phyloP scores from a whole-genome alignment of 2,888 invertebrate genomes.

The Cataglyphis rosenhaueri region DNA sequence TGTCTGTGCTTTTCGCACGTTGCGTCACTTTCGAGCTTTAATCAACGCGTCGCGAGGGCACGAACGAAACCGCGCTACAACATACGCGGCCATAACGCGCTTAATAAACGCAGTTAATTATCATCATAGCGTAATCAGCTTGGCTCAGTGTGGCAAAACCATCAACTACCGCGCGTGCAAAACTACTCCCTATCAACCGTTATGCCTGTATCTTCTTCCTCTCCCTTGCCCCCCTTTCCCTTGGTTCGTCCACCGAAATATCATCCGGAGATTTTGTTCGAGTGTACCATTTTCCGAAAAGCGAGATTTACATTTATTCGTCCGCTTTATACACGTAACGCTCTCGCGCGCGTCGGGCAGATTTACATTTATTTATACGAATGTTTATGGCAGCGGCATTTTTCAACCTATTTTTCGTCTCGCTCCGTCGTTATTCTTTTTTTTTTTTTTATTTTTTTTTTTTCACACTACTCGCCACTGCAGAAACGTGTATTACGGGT shows the following conservation, averaged over 20 bases:
- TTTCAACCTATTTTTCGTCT: constrained; percentile 46
- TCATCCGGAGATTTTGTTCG: constrained; percentile 56
- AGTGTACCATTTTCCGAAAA: constrained; percentile 32
- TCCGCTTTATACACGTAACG: constrained; percentile 39
- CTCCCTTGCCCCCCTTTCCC: neutral
- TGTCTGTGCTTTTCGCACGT: constrained; percentile 20
- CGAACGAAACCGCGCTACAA: constrained; percentile 15
- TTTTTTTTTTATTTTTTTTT: neutral
- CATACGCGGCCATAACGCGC: constrained; percentile 31
- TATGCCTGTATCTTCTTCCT: neutral
- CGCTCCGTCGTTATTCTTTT: constrained; percentile 19
- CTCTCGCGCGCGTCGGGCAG: constrained; percentile 38
- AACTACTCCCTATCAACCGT: constrained; percentile 14
- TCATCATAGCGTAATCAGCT: constrained; percentile 49
- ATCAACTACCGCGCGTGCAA: constrained; percentile 31
- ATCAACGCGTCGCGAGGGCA: constrained; percentile 38
- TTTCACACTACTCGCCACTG: constrained; percentile 36
- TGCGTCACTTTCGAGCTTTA: constrained; percentile 37
- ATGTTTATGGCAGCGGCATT: constrained; percentile 35
- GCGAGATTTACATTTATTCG: constrained; percentile 52
- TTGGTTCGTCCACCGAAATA: constrained; percentile 21
- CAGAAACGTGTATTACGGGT: constrained; percentile 52
- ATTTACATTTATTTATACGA: constrained; percentile 55
- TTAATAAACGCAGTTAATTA: constrained; percentile 53
- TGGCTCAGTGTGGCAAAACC: constrained; percentile 40